These are phyloP conservation scores for Lasiurus borealis DNA, from an alignment of 2,113 vertebrate species.

Conservation along the genomic window DNA sequence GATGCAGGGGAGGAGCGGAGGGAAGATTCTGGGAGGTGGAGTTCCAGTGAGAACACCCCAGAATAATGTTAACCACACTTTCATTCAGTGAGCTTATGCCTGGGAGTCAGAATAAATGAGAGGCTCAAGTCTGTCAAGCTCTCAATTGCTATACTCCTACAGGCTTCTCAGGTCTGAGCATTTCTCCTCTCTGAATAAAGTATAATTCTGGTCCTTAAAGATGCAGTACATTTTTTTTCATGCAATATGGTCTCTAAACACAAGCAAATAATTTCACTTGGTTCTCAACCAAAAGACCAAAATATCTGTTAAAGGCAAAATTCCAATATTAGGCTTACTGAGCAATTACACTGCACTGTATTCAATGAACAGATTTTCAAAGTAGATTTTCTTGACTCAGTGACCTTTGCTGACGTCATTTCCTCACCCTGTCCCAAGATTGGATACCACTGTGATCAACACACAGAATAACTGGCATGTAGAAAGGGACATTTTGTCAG, in stretches of 20 bases:
- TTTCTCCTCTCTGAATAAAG: background rate
- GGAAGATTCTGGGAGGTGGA: background rate
- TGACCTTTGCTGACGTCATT: background rate
- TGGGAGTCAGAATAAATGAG: background rate
- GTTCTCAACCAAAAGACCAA: background rate
- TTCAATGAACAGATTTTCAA: background rate
- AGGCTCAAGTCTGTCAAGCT: background rate
- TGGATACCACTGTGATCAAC: background rate
- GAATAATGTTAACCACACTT: background rate
- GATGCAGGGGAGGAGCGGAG: background rate
- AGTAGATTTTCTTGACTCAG: background rate
- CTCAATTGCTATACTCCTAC: background rate
- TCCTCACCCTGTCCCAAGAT: background rate
- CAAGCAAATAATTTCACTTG: background rate
- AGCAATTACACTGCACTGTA: background rate
- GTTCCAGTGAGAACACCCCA: background rate
- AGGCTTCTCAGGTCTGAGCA: background rate
- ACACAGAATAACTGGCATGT: background rate
- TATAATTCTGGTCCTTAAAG: constrained; percentile 17
- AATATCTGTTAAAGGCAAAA: background rate
- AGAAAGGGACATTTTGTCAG: background rate
- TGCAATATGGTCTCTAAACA: background rate
- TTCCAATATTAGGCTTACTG: background rate
- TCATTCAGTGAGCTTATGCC: background rate
- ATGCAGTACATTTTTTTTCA: background rate